Evolutionary conservation across 1,140 invertebrate species (phyloP).

Genomic region (Babylonia areolata): DNA sequence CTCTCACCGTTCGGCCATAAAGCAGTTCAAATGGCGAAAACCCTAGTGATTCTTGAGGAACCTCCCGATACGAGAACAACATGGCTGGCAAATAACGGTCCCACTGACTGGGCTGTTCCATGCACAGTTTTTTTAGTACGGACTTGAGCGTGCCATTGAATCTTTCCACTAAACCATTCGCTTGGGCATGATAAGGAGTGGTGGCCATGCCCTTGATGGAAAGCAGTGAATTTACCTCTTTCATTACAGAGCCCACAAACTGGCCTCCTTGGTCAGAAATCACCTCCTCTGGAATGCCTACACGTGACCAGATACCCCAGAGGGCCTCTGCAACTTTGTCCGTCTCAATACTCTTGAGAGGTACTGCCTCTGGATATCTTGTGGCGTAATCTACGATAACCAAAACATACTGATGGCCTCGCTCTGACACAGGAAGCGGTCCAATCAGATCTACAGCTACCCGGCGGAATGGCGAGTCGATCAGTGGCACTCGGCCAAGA

Average conservation of each 20-base stretch:
- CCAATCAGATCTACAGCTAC: slow-evolving; percentile 53
- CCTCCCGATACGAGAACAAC: slow-evolving; percentile 37
- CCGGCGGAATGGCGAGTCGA: slow-evolving; percentile 50
- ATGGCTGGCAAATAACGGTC: slow-evolving; percentile 55
- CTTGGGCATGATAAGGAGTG: slow-evolving; percentile 44
- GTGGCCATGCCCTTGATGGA: slow-evolving; percentile 43
- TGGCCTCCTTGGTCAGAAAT: slow-evolving; percentile 52
- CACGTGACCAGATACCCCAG: slow-evolving; percentile 65
- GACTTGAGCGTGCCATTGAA: slow-evolving; percentile 63
- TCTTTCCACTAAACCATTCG: slow-evolving; percentile 63
- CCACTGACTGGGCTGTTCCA: slow-evolving; percentile 48
- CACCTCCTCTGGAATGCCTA: slow-evolving; percentile 73
- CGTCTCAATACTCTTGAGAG: slow-evolving; percentile 43
- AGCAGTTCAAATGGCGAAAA: slow-evolving; percentile 30
- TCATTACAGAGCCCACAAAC: slow-evolving; percentile 48
- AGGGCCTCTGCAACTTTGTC: slow-evolving; percentile 51
- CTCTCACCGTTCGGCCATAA: slow-evolving; percentile 20
- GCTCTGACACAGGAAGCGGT: slow-evolving; percentile 45
- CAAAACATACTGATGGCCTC: slow-evolving; percentile 48
- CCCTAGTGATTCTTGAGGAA: slow-evolving; percentile 33
- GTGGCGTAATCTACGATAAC: slow-evolving; percentile 52
- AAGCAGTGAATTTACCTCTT: slow-evolving; percentile 31
- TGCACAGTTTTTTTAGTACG: slow-evolving; percentile 46
- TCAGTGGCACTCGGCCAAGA: slow-evolving; percentile 47
- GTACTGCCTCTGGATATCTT: slow-evolving; percentile 53